Base-by-base conservation (phyloP, 1,140 invertebrate genomes). In the Halesus radiatus region DNA sequence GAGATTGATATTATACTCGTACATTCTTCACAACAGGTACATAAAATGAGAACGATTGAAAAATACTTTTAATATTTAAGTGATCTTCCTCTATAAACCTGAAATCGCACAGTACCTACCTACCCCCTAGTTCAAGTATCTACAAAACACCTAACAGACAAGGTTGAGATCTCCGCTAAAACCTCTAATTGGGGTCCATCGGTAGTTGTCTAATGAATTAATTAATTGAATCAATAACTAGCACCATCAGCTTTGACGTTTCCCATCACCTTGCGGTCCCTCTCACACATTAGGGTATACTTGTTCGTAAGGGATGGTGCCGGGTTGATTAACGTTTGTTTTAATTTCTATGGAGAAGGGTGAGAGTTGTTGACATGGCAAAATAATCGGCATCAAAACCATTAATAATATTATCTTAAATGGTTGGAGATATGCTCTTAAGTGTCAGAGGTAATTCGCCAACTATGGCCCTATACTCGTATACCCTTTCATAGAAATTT, bases 211-310 rank as follows among this genome's bases (percentile, higher is more conserved):
- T 26, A 13, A 66, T n/a, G 22, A 45, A 13, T 45, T 13, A 45
- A 13, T 45, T 45, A 45, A 45, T 45, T 45, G 37, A 45, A 45
- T 45, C 37, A 45, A 45, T 45, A 50, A 52, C 68, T 72, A 72
- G 68, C 68, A 72, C 68, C 68, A n/a, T 22, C 68, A 72, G 45
- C 37, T 52, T 37, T 54, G 45, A 23, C 60, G 32, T 54, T 66
- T 29, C 6, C 26, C 62, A 37, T 66, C 62, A 29, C 62, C 26
- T 66, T 6, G 62, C 20, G 56, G 56, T 60, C 6, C 18, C 20
- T 20, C 22, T 58, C n/a, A 58, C 56, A 22, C 18, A 60, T 23
- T 23, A 60, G 23, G 18, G 18, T 60, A 20, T 23, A 8, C 56
- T 60, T 60, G 20, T 10, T 23, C 37, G 37, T 45, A 13, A 45